phyloP scores from a whole-genome alignment of 1,140 invertebrate genomes.

The Drosophila biarmipes region DNA sequence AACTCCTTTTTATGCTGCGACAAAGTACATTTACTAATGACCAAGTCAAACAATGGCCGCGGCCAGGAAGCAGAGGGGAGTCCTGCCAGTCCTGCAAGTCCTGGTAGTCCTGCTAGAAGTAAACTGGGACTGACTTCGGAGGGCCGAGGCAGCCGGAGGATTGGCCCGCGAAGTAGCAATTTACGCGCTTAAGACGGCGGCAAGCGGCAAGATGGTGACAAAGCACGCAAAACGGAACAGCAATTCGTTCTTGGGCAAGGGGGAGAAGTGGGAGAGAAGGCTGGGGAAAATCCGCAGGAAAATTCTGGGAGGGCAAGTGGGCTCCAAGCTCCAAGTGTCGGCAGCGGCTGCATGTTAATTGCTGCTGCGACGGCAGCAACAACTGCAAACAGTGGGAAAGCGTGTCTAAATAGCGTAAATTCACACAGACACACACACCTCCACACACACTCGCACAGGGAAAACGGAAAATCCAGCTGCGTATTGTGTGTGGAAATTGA shows the following conservation, averaged over 20 bases:
- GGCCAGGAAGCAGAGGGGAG: constrained; percentile 38
- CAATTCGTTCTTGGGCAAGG: constrained; percentile 4
- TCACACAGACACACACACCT: constrained; percentile 29
- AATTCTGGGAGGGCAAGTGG: constrained; percentile 5
- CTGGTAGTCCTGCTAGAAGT: constrained; percentile 18
- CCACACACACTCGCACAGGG: not conserved
- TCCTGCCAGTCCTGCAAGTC: constrained; percentile 7
- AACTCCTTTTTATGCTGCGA: constrained; percentile 81
- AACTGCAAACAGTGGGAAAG: constrained; percentile 68
- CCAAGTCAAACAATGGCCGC: constrained; percentile 76
- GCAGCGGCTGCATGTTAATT: constrained; percentile 76
- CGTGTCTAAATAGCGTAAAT: constrained; percentile 78
- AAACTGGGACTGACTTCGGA: constrained; percentile 17
- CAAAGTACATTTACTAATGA: constrained; percentile 83
- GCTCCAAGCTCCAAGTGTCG: constrained; percentile 54
- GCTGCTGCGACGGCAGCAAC: constrained; percentile 52
- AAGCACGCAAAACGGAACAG: constrained; percentile 68
- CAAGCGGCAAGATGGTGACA: constrained; percentile 69
- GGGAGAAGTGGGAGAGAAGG: not conserved
- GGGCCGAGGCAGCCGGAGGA: not conserved
- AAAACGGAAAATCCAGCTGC: constrained; percentile 24
- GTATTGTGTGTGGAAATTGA: constrained; percentile 65
- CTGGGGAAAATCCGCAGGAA: constrained; percentile 6
- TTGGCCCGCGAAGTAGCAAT: constrained; percentile 74
- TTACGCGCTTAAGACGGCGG: constrained; percentile 72